Percentiles rank a stretch among this genome's conserved stretches.
Conservation (phyloP, 2,797 vertebrate species). For the Delichon dasypus region DNA sequence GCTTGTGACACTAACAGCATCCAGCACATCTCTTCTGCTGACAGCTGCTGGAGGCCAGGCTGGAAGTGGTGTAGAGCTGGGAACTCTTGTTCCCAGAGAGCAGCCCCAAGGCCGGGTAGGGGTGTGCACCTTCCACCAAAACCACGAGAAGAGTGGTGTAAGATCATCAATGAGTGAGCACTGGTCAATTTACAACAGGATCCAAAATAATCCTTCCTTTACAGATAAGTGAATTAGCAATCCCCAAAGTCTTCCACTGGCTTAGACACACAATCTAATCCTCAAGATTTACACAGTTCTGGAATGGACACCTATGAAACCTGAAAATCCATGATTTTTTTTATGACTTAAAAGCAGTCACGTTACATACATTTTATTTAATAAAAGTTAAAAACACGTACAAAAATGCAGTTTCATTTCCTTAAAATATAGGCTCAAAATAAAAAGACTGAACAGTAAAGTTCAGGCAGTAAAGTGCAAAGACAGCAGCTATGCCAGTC, state of each 20-base stretch:
- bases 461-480: slow-evolving; percentile 73
- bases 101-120: not conserved
- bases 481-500: not conserved
- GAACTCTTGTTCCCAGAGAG: not conserved
- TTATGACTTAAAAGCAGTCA: slow-evolving; percentile 55
- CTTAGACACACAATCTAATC: not conserved
- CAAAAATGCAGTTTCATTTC: slow-evolving; percentile 64
- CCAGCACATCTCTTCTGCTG: not conserved
- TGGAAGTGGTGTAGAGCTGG: accelerated
- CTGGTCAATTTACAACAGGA: not conserved
- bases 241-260: not conserved
- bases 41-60: not conserved
- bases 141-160: accelerated
- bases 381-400: slow-evolving; percentile 62
- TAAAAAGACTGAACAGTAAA: slow-evolving; percentile 48
- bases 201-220: not conserved
- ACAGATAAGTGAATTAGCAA: not conserved
- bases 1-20: not conserved
- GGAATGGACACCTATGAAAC: not conserved
- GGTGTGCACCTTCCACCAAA: not conserved
- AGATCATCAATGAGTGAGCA: not conserved
- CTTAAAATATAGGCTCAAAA: slow-evolving; percentile 61
- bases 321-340: slow-evolving; percentile 28
- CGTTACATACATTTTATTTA: slow-evolving; percentile 57
- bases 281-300: not conserved